Evolutionary conservation across 2,888 invertebrate genomes (phyloP), one percentile per base, ranked within the genome.

Genomic region (Andricus curvator): DNA sequence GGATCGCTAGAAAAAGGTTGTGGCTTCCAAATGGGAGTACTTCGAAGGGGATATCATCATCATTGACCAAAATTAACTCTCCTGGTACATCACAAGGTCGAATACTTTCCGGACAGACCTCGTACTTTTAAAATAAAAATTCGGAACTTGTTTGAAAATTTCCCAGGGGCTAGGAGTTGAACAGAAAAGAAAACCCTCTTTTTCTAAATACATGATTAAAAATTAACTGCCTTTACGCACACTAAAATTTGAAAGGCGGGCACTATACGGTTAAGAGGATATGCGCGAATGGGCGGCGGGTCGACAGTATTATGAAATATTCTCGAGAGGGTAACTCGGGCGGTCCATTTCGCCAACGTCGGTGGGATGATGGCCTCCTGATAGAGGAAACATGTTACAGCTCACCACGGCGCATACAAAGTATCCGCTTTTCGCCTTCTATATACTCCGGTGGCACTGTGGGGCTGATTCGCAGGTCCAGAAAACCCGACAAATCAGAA

Each of bases 311-410:
- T 80, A 84, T 83, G 84, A 84, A 83, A 83, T 84, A 84, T 83
- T 82, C 79, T 76, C 77, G 29, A 70, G 80, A 74, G 78, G 79
- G 74, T 81, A 80, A 82, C 82, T 78, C 79, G 79, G 37, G 22
- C 62, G 77, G 80, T 82, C 81, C 78, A 81, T 84, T 83, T 82
- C 77, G 79, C 33, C 77, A 78, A 81, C 74, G 80, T 78, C 67
- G 84, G 82, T 83, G 77, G 44, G 83, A 84, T 85, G 88, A 85
- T 85, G 87, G 82, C 86, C 85, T 84, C 82, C 85, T 89, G 90
- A 90, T 89, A 90, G 89, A 86, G 86, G 85, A 89, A 89, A 88
- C 89, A 86, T 89, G 89, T 90, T 88, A 86, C 85, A 78, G 83
- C 82, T 83, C 83, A 82, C 85, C 83, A 84, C 78, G 80, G 85